Conservation (phyloP, 2,797 vertebrate genomes). For the Sebastes diploproa region DNA sequence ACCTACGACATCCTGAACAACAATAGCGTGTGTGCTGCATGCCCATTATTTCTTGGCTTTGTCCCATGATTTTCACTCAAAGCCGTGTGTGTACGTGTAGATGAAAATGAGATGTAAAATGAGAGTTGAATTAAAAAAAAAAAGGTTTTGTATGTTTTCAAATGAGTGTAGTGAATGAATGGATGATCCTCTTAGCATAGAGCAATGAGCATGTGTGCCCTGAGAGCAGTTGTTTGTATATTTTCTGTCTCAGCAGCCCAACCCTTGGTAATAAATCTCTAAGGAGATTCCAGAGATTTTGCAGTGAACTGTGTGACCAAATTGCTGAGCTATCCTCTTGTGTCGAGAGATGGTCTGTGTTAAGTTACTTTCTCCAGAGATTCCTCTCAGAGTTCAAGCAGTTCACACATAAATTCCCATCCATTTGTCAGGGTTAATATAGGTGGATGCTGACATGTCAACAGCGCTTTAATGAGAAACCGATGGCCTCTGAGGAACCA, state of each 20-base stretch:
- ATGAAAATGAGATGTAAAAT: not conserved
- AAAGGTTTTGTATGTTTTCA: not conserved
- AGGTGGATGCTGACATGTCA: slow-evolving; percentile 31
- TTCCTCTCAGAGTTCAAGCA: slow-evolving; percentile 26
- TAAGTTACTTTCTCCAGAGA: slow-evolving; percentile 35
- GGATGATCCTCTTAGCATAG: not conserved
- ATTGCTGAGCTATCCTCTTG: slow-evolving; percentile 28
- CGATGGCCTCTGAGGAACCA: slow-evolving; percentile 1
- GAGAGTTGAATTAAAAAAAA: not conserved
- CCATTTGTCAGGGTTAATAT: slow-evolving; percentile 25
- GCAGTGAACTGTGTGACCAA: slow-evolving; percentile 31
- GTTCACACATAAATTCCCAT: slow-evolving; percentile 24
- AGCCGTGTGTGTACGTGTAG: not conserved
- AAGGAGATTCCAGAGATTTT: slow-evolving; percentile 53
- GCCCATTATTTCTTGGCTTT: not conserved
- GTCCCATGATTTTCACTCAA: not conserved
- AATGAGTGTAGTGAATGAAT: not conserved
- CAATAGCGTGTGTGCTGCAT: not conserved
- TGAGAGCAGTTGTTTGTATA: not conserved
- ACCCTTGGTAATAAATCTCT: slow-evolving; percentile 30
- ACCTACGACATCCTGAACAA: not conserved
- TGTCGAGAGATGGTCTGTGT: slow-evolving; percentile 33
- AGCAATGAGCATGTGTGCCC: not conserved
- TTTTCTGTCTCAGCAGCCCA: slow-evolving; percentile 19
- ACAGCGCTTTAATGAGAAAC: not conserved